Base-by-base conservation (phyloP, 2,113 vertebrate species). In the Irena cyanogastra region DNA sequence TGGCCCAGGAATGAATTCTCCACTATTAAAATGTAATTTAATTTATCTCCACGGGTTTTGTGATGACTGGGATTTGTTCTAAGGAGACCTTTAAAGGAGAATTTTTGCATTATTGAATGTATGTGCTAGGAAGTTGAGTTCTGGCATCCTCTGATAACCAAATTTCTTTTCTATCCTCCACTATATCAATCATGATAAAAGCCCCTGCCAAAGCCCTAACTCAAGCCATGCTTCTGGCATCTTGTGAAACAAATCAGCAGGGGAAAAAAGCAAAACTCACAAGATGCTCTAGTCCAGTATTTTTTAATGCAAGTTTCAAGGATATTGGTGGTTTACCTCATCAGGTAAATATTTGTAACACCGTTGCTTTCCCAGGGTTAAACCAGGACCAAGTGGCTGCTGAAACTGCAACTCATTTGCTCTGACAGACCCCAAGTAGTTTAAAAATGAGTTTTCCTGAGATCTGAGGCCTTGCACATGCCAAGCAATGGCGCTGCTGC, bases 181-280 rank as follows among this genome's bases (percentile, higher is more conserved):
- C 89, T 93, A 50, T 97, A 95, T 95, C 91, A 87, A 95, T 96
- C 94, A 95, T 45, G 88, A 95, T 97, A 91, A 91, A 94, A 95
- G 76, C 52, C 37, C n/a, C 69, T 96, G 96, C 97, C 96, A 97
- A 90, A 94, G 92, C 80, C 74, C 85, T 97, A 97, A 96, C 94
- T 95, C 93, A 97, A 97, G 95, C 96, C 97, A 96, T 96, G 89
- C 94, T 94, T 95, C 92, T 96, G 96, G 96, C 95, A 91, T 87
- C 63, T 82, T 94, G 95, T 95, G 83, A 94, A 96, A 95, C 26
- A 17, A 94, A 91, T 92, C 66, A 35, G 93, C 60, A 4, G 27
- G 63, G 31, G 80, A 52, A 85, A 53, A 86, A 69, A 69, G 35
- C 47, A 39, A 91, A 91, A 91, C 53, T 83, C 83, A 91, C 81